Percentiles rank a stretch among this genome's conserved stretches.
phyloP scores from a whole-genome alignment of 2,113 vertebrate species.

The Ailurus styani region DNA sequence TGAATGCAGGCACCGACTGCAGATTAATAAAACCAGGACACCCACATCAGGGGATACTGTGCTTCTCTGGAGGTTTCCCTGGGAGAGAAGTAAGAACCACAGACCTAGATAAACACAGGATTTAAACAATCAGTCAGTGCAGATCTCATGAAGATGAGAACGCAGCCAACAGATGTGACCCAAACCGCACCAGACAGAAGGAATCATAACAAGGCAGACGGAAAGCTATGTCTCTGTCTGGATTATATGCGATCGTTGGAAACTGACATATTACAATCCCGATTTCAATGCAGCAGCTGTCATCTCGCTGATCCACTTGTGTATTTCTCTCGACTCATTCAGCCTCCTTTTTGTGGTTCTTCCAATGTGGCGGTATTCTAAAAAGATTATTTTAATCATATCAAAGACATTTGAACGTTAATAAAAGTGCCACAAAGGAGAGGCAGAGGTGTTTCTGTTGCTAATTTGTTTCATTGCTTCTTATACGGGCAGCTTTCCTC shows the following conservation, averaged over 20 bases:
- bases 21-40: conserved; percentile 45
- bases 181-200: conserved; percentile 8
- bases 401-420: conserved; percentile 50
- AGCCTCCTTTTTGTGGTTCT: conserved; percentile 24
- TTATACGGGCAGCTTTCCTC: neutral
- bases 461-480: conserved; percentile 13
- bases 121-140: conserved; percentile 33
- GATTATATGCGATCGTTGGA: neutral
- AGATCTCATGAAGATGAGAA: conserved; percentile 54
- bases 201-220: neutral
- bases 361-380: conserved; percentile 25
- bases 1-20: neutral
- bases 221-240: conserved; percentile 20
- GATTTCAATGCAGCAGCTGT: neutral
- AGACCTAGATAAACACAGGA: conserved; percentile 10
- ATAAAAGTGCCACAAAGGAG: conserved; percentile 37
- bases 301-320: conserved; percentile 27
- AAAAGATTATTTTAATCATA: conserved; percentile 56
- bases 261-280: conserved; percentile 35
- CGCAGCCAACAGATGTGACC: conserved; percentile 46
- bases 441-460: neutral
- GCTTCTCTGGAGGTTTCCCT: neutral
- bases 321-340: conserved; percentile 41
- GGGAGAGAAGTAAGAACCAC: neutral
- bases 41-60: neutral